Conservation (phyloP, 2,113 vertebrate genomes). For the Charina bottae region DNA sequence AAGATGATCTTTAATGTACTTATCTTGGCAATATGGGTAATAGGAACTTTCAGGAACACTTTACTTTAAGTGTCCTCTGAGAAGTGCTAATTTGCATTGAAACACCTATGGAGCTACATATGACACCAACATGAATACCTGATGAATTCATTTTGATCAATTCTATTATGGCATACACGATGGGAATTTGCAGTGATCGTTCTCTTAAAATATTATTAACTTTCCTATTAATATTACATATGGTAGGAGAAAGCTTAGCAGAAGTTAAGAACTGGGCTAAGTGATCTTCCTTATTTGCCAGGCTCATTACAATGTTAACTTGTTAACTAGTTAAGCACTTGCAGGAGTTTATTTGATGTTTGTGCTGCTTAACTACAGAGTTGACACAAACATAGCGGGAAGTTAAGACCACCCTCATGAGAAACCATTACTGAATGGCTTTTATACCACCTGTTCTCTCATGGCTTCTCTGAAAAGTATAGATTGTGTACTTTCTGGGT, state of each 20-base stretch:
- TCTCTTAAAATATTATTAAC: conserved; percentile 65
- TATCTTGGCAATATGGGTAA: conserved; percentile 83
- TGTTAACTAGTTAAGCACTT: not conserved
- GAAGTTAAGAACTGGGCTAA: conserved; percentile 35
- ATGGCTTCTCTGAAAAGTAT: not conserved
- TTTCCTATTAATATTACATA: conserved; percentile 70
- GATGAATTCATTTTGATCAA: conserved; percentile 86
- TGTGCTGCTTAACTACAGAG: conserved; percentile 35
- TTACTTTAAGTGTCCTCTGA: conserved; percentile 85
- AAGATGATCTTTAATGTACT: conserved; percentile 84
- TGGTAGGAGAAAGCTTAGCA: conserved; percentile 60
- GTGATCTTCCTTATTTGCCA: conserved; percentile 6
- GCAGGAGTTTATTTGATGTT: conserved; percentile 30
- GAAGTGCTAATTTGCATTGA: conserved; percentile 85
- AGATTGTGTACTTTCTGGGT: not conserved
- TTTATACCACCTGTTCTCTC: not conserved
- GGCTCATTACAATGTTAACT: not conserved
- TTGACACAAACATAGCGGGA: not conserved
- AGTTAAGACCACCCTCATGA: not conserved
- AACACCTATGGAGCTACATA: conserved; percentile 84
- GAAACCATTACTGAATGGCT: not conserved
- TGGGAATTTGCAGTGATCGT: conserved; percentile 76
- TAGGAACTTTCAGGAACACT: conserved; percentile 85
- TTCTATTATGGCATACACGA: conserved; percentile 79
- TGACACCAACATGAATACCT: conserved; percentile 84